A percentile compares a stretch with the other conserved stretches of the same genome.
These are phyloP conservation scores for Chaetura pelagica DNA, from an alignment of 2,113 vertebrate genomes.

Conservation along the genomic window DNA sequence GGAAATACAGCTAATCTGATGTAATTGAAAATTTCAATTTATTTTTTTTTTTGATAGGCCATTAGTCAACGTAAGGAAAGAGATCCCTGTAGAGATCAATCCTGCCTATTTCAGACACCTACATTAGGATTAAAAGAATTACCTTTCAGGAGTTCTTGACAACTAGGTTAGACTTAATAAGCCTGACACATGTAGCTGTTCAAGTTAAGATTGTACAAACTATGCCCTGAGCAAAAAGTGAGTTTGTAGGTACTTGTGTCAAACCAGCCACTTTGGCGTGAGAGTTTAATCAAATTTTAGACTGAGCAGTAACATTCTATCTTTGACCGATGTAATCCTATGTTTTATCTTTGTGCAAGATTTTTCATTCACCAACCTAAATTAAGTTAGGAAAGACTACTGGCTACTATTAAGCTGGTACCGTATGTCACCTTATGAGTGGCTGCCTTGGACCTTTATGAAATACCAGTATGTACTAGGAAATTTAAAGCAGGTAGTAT, in stretches of 20 bases:
- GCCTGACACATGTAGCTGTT: not conserved
- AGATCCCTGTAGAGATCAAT: not conserved
- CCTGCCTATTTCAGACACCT: not conserved
- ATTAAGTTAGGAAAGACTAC: not conserved
- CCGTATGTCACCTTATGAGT: not conserved
- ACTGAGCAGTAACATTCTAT: not conserved
- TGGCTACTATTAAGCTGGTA: not conserved
- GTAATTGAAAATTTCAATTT: not conserved
- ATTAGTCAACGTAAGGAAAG: not conserved
- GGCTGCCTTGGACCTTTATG: not conserved
- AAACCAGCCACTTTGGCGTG: not conserved
- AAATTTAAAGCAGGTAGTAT: not conserved
- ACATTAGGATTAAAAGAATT: not conserved
- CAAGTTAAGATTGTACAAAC: not conserved
- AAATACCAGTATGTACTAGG: not conserved
- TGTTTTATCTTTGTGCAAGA: not conserved
- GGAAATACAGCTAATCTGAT: rapidly evolving
- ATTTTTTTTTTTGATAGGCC: not conserved
- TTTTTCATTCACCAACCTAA: not conserved
- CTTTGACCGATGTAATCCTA: not conserved
- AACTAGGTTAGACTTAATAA: not conserved
- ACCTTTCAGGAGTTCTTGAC: not conserved
- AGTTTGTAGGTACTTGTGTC: not conserved
- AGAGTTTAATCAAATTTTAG: not conserved
- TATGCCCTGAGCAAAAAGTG: not conserved